phyloP scores from a whole-genome alignment of 1,140 invertebrate genomes.

The Drosophila malerkotliana region DNA sequence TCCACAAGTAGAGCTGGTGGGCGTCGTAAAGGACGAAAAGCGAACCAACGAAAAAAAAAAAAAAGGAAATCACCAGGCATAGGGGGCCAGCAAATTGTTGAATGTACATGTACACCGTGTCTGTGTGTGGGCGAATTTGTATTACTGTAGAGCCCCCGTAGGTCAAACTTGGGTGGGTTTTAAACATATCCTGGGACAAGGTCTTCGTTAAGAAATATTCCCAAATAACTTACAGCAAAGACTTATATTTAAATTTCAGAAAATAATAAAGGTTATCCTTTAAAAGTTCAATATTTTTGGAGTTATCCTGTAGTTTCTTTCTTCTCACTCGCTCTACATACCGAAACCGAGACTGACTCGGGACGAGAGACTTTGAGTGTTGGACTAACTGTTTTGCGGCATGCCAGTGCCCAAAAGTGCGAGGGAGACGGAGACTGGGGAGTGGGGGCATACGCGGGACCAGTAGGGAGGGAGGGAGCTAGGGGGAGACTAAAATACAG shows the following conservation, averaged over 20 bases:
- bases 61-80: slow-evolving; percentile 62
- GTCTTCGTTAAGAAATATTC: neutral
- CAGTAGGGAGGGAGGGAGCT: neutral
- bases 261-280: too few species aligned
- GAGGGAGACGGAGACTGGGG: slow-evolving; percentile 5
- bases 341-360: slow-evolving; percentile 32
- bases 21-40: slow-evolving; percentile 52
- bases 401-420: slow-evolving; percentile 45
- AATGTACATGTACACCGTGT: slow-evolving; percentile 61
- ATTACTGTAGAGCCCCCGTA: slow-evolving; percentile 30
- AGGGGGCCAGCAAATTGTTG: slow-evolving; percentile 78
- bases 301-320: slow-evolving; percentile 15
- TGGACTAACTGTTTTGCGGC: slow-evolving; percentile 76
- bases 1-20: slow-evolving; percentile 64
- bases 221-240: slow-evolving; percentile 9
- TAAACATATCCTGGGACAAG: neutral
- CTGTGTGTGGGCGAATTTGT: slow-evolving; percentile 55
- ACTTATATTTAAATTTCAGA: slow-evolving; percentile 14
- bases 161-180: neutral
- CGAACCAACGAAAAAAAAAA: slow-evolving; percentile 12
- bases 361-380: slow-evolving; percentile 50
- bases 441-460: slow-evolving; percentile 2
- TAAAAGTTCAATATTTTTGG: slow-evolving; percentile 18
- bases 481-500: slow-evolving; percentile 3
- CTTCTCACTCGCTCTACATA: slow-evolving; percentile 30